phyloP scores from a whole-genome alignment of 1,140 invertebrate genomes.

The Meloidogyne floridensis region DNA sequence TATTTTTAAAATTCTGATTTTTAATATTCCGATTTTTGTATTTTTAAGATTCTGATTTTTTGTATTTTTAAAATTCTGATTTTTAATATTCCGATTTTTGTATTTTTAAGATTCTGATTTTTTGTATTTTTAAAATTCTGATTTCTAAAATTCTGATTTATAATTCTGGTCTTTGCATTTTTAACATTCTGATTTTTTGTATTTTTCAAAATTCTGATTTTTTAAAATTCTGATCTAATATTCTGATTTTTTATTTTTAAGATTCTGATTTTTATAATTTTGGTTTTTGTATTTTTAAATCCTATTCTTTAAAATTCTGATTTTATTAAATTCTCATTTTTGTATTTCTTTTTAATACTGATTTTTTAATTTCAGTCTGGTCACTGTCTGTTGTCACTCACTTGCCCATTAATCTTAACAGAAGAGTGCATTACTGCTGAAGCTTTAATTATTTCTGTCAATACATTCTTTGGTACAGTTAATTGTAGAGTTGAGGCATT shows the following conservation, averaged over 20 bases:
- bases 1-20: no score
- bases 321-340: no score
- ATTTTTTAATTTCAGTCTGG: constrained; percentile 20
- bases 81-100: no score
- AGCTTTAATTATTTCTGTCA: constrained; percentile 31
- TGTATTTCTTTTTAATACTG: no score
- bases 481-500: constrained; percentile 37
- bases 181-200: background rate
- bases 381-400: constrained; percentile 38
- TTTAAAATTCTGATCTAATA: no score
- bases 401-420: constrained; percentile 32
- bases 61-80: no score
- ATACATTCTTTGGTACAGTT: constrained; percentile 46
- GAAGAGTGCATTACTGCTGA: constrained; percentile 31
- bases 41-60: no score
- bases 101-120: background rate
- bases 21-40: no score
- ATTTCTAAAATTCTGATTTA: background rate
- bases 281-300: no score
- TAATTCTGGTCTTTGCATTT: background rate
- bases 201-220: background rate
- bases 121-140: no score
- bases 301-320: no score
- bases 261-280: background rate
- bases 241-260: background rate